Evolutionary conservation across 1,140 invertebrate species (phyloP), one percentile per base, ranked within the genome.

Genomic region (Melitaea cinxia): DNA sequence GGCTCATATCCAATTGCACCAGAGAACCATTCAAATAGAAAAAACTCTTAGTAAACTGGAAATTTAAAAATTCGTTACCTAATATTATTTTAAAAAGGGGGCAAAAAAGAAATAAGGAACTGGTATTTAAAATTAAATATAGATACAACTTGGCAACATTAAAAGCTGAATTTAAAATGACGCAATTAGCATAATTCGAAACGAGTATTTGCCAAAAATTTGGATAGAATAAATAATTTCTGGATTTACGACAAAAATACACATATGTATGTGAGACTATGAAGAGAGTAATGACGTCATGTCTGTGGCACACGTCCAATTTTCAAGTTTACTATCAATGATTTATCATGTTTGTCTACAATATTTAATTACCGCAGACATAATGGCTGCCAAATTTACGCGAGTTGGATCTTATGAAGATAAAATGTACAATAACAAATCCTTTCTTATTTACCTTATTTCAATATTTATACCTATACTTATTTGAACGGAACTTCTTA

Each of bases 171-270:
- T 47, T 65, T 49, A 30, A 26, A 62, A 53, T 23, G 49, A 52
- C 52, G 61, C 45, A 57, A 65, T 65, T 65, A 39, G 47, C 54
- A 65, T 57, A 50, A 65, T 65, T 57, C n/a, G 10, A 47, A 35
- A n/a, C 2, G 42, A 19, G 30, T 35, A 19, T 56, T 65, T 57
- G 62, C 62, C 62, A 65, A 65, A 65, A 65, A 49, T 56, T 24
- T 50, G 1, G 15, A 47, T 28, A 14, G 12, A 52, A 28, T 23
- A 26, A 35, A 19, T 14, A 23, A 57, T 50, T 53, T 50, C 45
- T 28, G 23, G 1, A 37, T 42, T 19, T 17, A 17, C 17, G 37
- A 42, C 45, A 9, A 61, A 56, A 24, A 17, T 21, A 57, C 37
- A 49, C 57, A 49, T 56, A 35, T 42, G 53, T n/a, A n/a, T n/a